Base-by-base conservation (phyloP, 2,113 vertebrate species). In the Pachycephala philippinensis region DNA sequence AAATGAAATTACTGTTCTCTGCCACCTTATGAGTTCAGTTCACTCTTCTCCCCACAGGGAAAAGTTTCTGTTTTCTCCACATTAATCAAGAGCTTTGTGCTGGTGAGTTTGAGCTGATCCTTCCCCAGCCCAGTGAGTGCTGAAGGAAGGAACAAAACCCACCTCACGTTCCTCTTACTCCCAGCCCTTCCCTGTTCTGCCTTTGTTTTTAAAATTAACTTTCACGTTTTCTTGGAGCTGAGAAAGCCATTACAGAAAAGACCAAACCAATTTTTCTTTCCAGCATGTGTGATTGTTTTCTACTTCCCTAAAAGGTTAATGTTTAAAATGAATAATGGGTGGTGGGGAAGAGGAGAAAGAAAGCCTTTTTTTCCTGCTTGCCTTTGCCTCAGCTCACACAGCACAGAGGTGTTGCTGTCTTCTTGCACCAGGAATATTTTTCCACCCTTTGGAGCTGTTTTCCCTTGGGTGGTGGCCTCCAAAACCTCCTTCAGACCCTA, bases 301-400 rank as follows among this genome's bases (percentile, higher is more conserved):
- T 93, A 42, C 68, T 89, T 94, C 80, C 54, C 86, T 94, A 95
- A 93, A 97, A 97, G 94, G 94, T 93, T 94, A 94, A 94, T 92
- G 92, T 53, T 91, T 90, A 74, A 93, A 92, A 91, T 94, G 94
- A 93, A 76, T 90, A 93, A 90, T 93, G 75, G 54, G 26, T 20
- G 33, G 74, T 5, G 28, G 61, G n/a, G 50, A 71, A 61, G 74
- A 85, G 37, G 22, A 69, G 74, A 57, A 87, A 39, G n/a, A 18
- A 79, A 53, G 31, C 7, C 11, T 40, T 59, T 28, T 42, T 54
- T 4, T 37, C 63, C 64, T 42, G 12, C 64, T 47, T 10, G 9
- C n/a, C 53, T 27, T 59, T 53, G 52, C 66, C 72, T 68, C 54
- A 39, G 59, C 71, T 96, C 66, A 31, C 23, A 4, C 75, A 45